Evolutionary conservation across 1,140 invertebrate genomes (phyloP).

Genomic region (Zophobas atratus): DNA sequence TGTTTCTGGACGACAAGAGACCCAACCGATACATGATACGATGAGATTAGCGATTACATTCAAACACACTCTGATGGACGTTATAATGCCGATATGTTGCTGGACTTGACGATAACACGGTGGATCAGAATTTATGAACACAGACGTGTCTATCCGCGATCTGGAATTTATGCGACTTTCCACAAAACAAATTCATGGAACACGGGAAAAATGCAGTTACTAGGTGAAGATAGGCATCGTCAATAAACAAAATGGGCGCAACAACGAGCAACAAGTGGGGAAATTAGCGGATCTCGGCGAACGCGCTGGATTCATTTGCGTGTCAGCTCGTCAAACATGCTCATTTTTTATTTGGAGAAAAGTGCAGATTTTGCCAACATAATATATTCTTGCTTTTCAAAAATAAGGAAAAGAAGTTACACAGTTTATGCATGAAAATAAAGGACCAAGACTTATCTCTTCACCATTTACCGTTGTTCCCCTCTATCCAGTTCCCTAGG

Average conservation of each 20-base stretch:
- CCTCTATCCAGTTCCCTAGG: too few relatives aligned
- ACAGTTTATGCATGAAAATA: too few relatives aligned
- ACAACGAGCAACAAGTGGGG: conserved; percentile 38
- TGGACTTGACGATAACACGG: conserved; percentile 51
- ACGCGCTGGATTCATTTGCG: conserved; percentile 34
- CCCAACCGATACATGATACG: conserved; percentile 50
- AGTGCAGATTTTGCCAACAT: too few relatives aligned
- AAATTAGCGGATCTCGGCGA: conserved; percentile 38
- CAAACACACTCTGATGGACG: conserved; percentile 54
- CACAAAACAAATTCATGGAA: conserved; percentile 42
- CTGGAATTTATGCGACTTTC: conserved; percentile 36
- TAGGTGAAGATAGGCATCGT: conserved; percentile 19
- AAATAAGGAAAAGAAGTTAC: too few relatives aligned
- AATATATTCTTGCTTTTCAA: too few relatives aligned
- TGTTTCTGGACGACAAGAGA: conserved; percentile 48
- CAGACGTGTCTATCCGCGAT: conserved; percentile 49
- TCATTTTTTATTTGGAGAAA: not conserved
- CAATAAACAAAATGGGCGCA: conserved; percentile 38
- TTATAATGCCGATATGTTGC: conserved; percentile 56
- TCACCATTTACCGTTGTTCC: too few relatives aligned
- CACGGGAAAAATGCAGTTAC: conserved; percentile 40
- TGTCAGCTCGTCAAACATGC: conserved; percentile 6
- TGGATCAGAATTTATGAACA: conserved; percentile 52
- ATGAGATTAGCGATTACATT: conserved; percentile 55
- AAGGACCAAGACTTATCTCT: too few relatives aligned